A percentile compares a stretch with the other conserved stretches of the same genome.
Conservation (phyloP, 2,888 invertebrate genomes). For the Agrilus mali region DNA sequence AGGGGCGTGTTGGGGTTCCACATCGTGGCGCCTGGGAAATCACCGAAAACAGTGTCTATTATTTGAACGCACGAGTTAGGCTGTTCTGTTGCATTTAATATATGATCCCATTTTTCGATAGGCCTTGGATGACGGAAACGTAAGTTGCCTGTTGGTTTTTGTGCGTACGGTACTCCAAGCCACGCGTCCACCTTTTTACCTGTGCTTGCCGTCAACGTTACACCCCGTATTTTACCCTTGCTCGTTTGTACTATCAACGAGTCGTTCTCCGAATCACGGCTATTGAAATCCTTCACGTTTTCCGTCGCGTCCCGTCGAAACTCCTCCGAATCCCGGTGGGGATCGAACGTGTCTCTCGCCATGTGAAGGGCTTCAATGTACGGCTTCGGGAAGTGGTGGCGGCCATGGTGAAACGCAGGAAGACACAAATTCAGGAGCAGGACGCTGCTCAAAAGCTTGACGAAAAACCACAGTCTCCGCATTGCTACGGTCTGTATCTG, state of each 20-base stretch:
- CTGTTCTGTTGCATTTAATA: constrained; percentile 67
- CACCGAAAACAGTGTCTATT: constrained; percentile 79
- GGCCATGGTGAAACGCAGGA: constrained; percentile 27
- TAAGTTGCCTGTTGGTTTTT: constrained; percentile 62
- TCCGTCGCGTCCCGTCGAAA: constrained; percentile 33
- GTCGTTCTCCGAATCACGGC: constrained; percentile 44
- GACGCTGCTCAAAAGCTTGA: constrained; percentile 25
- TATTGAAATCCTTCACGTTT: constrained; percentile 28
- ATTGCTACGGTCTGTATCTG: constrained; percentile 21
- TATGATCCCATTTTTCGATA: constrained; percentile 65
- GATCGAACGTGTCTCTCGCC: constrained; percentile 33
- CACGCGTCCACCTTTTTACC: constrained; percentile 71
- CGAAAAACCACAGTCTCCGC: constrained; percentile 25
- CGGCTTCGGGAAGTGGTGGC: constrained; percentile 28
- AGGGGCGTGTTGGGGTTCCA: constrained; percentile 92
- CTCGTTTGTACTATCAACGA: constrained; percentile 64
- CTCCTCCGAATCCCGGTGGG: constrained; percentile 32
- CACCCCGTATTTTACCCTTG: constrained; percentile 65
- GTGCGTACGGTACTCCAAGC: constrained; percentile 73
- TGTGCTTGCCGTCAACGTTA: constrained; percentile 59
- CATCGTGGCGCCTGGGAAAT: constrained; percentile 80
- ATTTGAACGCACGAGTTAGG: constrained; percentile 89
- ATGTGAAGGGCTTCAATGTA: constrained; percentile 32
- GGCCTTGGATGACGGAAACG: constrained; percentile 82
- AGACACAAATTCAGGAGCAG: constrained; percentile 22